These are phyloP conservation scores for Elanoides forficatus DNA, from an alignment of 2,113 vertebrate species.

Conservation along the genomic window DNA sequence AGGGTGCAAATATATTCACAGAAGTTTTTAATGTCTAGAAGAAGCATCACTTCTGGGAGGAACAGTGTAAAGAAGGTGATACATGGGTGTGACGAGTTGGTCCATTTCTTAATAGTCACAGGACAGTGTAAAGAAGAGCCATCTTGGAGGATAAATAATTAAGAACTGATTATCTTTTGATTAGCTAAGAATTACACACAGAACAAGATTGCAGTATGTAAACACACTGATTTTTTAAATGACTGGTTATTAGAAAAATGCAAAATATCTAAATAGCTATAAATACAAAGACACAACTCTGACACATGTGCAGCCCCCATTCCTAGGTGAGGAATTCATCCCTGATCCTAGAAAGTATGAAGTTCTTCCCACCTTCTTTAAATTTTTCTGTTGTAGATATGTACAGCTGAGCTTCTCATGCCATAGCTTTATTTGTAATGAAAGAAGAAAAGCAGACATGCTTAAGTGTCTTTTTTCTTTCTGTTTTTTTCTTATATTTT, in stretches of 20 bases:
- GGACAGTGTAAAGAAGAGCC: neutral
- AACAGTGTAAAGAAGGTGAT: neutral
- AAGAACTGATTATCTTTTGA: neutral
- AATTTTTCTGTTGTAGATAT: neutral
- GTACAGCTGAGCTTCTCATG: neutral
- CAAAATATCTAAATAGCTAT: neutral
- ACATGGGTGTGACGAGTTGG: neutral
- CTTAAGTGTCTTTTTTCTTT: neutral
- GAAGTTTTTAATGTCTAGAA: neutral
- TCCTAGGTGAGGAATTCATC: neutral
- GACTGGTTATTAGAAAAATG: neutral
- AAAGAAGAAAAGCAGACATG: neutral
- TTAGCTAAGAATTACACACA: neutral
- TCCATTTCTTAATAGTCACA: neutral
- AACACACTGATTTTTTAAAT: neutral
- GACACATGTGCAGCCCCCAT: accelerated
- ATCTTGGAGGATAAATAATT: neutral
- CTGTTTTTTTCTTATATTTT: neutral
- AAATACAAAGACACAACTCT: neutral
- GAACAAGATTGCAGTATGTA: neutral
- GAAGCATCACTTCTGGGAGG: neutral
- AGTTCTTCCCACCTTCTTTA: neutral
- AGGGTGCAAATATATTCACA: neutral
- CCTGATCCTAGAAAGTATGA: neutral
- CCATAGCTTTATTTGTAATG: neutral